Conservation (phyloP, 2,113 vertebrate species). For the Grantiella picta region DNA sequence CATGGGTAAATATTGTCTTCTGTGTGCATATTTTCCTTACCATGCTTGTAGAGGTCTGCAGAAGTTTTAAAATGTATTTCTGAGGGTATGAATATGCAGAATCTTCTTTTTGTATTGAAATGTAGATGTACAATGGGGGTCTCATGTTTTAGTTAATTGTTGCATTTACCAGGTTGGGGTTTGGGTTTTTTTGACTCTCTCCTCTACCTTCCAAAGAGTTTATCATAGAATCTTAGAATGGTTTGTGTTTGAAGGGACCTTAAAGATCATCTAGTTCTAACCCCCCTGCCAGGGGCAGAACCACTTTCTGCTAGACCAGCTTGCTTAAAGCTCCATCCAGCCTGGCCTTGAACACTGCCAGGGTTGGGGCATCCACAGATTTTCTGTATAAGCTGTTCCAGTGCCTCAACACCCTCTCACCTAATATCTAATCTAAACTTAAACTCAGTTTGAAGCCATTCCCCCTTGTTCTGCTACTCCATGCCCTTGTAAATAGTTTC, state of each 20-base stretch:
- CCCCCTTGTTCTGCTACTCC: background rate
- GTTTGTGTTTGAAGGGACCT: background rate
- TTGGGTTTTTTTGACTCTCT: background rate
- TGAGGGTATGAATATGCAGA: background rate
- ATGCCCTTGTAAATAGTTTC: background rate
- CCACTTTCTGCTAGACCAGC: background rate
- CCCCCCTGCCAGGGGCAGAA: fast-evolving
- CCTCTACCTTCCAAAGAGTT: background rate
- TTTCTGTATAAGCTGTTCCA: background rate
- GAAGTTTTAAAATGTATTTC: background rate
- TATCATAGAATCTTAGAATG: background rate
- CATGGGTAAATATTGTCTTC: background rate
- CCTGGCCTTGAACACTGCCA: background rate
- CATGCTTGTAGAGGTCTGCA: background rate
- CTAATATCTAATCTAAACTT: background rate
- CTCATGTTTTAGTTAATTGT: background rate
- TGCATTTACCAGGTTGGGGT: background rate
- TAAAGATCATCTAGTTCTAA: background rate
- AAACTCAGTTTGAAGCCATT: background rate
- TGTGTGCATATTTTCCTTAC: background rate
- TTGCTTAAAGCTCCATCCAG: background rate
- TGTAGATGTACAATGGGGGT: background rate
- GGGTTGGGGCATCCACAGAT: background rate
- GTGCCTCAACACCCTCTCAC: background rate
- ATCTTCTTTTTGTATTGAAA: background rate